These are phyloP conservation scores for Molanna angustata DNA, from an alignment of 2,888 invertebrate genomes.

Conservation along the genomic window DNA sequence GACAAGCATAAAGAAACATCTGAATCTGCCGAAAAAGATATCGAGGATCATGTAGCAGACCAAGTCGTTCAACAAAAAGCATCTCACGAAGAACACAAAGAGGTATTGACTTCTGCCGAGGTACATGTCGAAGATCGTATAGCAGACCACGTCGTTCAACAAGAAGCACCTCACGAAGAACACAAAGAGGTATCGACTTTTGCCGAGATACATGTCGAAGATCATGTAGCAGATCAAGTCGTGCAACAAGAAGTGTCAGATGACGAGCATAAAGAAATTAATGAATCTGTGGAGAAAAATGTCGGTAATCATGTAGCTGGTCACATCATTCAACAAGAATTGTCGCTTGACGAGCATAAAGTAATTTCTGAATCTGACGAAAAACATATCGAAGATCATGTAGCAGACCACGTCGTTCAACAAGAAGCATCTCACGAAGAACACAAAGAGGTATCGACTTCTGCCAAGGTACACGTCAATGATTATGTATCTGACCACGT, in stretches of 20 bases:
- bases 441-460: neutral
- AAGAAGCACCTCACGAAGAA: too few relatives aligned
- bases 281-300: too few relatives aligned
- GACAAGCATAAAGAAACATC: neutral
- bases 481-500: neutral
- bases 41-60: neutral
- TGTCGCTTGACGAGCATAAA: neutral
- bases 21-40: neutral
- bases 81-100: neutral
- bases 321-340: neutral
- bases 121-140: neutral
- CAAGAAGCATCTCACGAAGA: neutral
- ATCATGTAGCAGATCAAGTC: neutral
- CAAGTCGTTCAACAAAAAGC: neutral
- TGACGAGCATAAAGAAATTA: neutral
- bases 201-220: neutral
- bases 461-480: neutral
- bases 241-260: neutral
- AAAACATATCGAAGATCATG: neutral
- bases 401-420: neutral
- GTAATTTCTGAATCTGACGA: too few relatives aligned
- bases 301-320: neutral
- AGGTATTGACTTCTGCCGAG: too few relatives aligned
- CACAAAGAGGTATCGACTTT: too few relatives aligned
- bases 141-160: neutral